phyloP scores from a whole-genome alignment of 2,888 invertebrate species.

The Podabrus alpinus region DNA sequence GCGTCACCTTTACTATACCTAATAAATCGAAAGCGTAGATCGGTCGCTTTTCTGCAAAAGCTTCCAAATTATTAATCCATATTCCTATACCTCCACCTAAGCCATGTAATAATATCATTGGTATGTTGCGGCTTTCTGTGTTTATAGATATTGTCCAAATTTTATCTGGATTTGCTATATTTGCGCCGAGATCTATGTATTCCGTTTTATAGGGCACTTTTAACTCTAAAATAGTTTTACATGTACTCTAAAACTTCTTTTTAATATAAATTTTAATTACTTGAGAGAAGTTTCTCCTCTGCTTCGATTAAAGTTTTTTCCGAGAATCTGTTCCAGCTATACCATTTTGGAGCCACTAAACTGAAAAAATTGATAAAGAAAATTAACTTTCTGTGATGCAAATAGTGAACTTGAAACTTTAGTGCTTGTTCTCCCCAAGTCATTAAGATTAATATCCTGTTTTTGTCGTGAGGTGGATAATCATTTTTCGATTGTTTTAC shows the following conservation, averaged over 20 bases:
- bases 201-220: slow-evolving; percentile 43
- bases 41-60: slow-evolving; percentile 74
- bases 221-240: not conserved
- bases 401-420: too few relatives aligned
- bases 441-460: too few relatives aligned
- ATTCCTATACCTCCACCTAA: slow-evolving; percentile 90
- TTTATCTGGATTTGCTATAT: slow-evolving; percentile 62
- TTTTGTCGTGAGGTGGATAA: too few relatives aligned
- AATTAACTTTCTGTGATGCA: too few relatives aligned
- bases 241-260: not conserved
- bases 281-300: slow-evolving; percentile 58
- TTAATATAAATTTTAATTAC: slow-evolving; percentile 39
- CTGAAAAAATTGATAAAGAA: not conserved
- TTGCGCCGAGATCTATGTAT: slow-evolving; percentile 59
- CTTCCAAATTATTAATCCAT: slow-evolving; percentile 89
- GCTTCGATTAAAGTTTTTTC: slow-evolving; percentile 74
- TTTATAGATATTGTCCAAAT: slow-evolving; percentile 68
- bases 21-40: not conserved
- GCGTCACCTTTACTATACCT: not conserved
- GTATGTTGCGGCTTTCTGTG: slow-evolving; percentile 66
- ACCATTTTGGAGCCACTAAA: slow-evolving; percentile 55
- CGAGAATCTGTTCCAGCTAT: slow-evolving; percentile 80
- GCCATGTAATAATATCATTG: slow-evolving; percentile 89
- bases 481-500: too few relatives aligned
- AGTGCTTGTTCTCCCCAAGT: too few relatives aligned